Evolutionary conservation across 2,797 vertebrate species (phyloP).

Genomic region (Morelia viridis): DNA sequence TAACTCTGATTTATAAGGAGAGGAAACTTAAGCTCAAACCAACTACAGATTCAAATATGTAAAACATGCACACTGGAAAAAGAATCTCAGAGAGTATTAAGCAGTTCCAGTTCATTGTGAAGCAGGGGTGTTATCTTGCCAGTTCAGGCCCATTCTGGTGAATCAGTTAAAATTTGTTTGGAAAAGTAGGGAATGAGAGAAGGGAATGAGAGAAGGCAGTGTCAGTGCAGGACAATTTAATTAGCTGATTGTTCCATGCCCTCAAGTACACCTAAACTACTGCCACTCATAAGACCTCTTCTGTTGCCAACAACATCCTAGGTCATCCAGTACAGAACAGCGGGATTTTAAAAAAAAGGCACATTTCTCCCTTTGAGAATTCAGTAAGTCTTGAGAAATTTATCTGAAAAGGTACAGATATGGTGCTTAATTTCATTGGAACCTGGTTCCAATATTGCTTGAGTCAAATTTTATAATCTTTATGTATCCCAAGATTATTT

Average conservation of each 20-base stretch:
- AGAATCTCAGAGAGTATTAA: not conserved
- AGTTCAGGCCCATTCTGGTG: not conserved
- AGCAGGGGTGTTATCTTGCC: not conserved
- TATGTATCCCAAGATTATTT: not conserved
- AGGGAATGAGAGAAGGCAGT: not conserved
- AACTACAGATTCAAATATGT: not conserved
- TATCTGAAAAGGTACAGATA: not conserved
- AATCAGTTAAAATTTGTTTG: not conserved
- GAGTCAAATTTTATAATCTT: not conserved
- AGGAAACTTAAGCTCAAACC: not conserved
- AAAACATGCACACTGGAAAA: not conserved
- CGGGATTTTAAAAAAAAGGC: not conserved
- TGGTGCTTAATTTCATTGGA: not conserved
- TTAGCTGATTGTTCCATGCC: not conserved
- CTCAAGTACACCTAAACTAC: not conserved
- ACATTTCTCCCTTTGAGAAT: not conserved
- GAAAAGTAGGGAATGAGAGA: not conserved
- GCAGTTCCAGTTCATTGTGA: not conserved
- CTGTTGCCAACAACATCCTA: not conserved
- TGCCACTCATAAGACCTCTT: not conserved
- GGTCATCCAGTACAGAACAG: not conserved
- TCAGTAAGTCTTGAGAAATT: not conserved
- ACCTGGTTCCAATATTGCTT: not conserved
- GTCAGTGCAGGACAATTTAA: not conserved
- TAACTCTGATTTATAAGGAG: not conserved